Evolutionary conservation across 2,888 invertebrate genomes (phyloP), one percentile per base, ranked within the genome.

Genomic region (Prenolepis imparis): DNA sequence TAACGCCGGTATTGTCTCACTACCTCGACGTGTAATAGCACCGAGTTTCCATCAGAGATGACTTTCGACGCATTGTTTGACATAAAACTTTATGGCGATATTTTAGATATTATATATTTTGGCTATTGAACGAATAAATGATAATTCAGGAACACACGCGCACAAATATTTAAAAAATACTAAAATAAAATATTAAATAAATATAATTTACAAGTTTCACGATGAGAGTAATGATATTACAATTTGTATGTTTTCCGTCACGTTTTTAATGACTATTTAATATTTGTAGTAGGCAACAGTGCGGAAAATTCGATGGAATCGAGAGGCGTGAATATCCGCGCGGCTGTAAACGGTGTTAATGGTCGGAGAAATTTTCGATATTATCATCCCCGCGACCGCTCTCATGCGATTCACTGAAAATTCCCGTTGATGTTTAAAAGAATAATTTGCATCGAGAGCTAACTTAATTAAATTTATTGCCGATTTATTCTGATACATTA

Each of bases 271-370:
- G 78, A 68, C 44, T 32, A 39, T 68, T 78, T 78, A 78, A 78
- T 78, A 78, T 78, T 78, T 78, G 78, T 57, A 78, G 15, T 41
- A 68, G 44, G 78, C 68, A 68, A 59, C 68, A 68, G 41, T 55
- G 68, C 44, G 32, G 68, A 78, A 78, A 78, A 78, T 78, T 78
- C 57, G 41, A 77, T 66, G 66, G 64, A 64, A 78, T 78, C 41
- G 68, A 68, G 78, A 78, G 78, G 68, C 68, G 41, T 67, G 67
- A 78, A 57, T 68, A 68, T 67, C 41, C 57, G 59, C 78, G 32
- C 57, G 68, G 59, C 78, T 78, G 44, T 78, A 68, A 78, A 78
- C 57, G 68, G 78, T 78, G 78, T 78, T 68, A 78, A 78, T 78
- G 68, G 68, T 68, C 41, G 28, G 44, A 67, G 68, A 59, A 67